Base-by-base conservation (phyloP, 2,888 invertebrate species). In the Dysmachus trigonus region DNA sequence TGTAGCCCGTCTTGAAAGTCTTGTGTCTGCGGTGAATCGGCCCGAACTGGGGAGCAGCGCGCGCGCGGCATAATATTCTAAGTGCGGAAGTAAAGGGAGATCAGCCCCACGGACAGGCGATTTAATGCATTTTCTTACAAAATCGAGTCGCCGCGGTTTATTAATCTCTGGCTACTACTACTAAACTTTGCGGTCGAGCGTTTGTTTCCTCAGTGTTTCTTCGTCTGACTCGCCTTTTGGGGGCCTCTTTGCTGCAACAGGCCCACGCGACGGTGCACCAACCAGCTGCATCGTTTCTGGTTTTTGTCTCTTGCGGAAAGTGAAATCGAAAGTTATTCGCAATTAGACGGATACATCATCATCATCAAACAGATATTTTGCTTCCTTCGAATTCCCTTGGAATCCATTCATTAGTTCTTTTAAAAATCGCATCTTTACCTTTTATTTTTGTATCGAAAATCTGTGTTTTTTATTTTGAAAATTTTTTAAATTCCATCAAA, bases 251-350 rank as follows among this genome's bases (percentile, higher is more conserved):
- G 79, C 79, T 27, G 22, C 31, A 27, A 47, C 51, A 4, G 38
- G 13, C 47, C 47, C 27, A 47, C 18, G 79, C 51, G 47, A n/a
- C 38, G 51, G 13, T 41, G 41, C 22, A 77, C 22, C n/a, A 22
- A 27, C 10, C 31, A 77, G 41, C 8, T 79, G 79, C 79, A 79
- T 15, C 47, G 47, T 79, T 79, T 79, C 79, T 47, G 79, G 79
- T 79, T 79, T 62, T 73, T 27, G 47, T 79, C 47, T 79, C 47
- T 79, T 47, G 51, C 30, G 13, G 35, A 79, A 38, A 79, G 79
- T 79, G 79, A 79, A 79, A 79, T 79, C 79, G 79, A 79, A 79
- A 79, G 79, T 79, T 18, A 51, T 79, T 79, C 47, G 31, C 22
- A 76, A 38, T 76, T 76, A 76, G 76, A 38, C 38, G 41, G 79